Percentiles rank a stretch among this genome's conserved stretches.
These are phyloP conservation scores for Octonoba sinensis DNA, from an alignment of 2,888 invertebrate genomes.

Conservation along the genomic window DNA sequence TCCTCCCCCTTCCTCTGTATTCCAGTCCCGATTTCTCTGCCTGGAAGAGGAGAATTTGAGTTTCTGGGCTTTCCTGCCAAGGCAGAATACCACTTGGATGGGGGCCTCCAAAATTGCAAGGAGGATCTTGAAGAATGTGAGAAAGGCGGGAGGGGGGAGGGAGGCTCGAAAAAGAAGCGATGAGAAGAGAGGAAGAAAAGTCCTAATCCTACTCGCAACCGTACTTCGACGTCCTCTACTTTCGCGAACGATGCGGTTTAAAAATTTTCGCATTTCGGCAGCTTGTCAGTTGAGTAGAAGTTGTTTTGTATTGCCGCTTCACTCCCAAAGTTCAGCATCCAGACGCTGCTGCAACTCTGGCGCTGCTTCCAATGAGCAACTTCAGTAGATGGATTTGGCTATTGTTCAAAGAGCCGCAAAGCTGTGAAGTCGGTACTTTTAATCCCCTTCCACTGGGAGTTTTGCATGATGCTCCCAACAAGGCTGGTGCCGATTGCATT, in stretches of 20 bases:
- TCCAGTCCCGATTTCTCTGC: too few relatives aligned
- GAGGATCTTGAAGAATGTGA: background rate
- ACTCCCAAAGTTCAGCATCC: background rate
- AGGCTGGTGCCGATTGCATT: too few relatives aligned
- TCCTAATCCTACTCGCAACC: conserved; percentile 34
- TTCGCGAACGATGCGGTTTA: conserved; percentile 33
- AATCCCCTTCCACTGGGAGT: conserved; percentile 14
- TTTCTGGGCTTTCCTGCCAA: too few relatives aligned
- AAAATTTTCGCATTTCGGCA: conserved; percentile 43
- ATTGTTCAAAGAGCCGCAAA: conserved; percentile 32
- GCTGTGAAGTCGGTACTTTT: conserved; percentile 24
- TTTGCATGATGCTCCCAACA: too few relatives aligned
- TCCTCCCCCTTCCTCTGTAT: background rate
- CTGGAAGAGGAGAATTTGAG: too few relatives aligned
- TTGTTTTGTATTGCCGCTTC: conserved; percentile 23
- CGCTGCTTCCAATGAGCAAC: conserved; percentile 15
- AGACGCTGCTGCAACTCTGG: conserved; percentile 11
- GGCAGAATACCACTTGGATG: conserved; percentile 2
- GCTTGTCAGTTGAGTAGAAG: conserved; percentile 21
- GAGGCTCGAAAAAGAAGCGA: background rate
- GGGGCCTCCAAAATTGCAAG: conserved; percentile 12
- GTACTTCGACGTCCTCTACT: conserved; percentile 19
- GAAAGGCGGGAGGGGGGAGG: background rate
- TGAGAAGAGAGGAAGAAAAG: background rate
- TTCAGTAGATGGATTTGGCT: conserved; percentile 31